Conservation (phyloP, 1,140 invertebrate genomes). For the Brachionus plicatilis region DNA sequence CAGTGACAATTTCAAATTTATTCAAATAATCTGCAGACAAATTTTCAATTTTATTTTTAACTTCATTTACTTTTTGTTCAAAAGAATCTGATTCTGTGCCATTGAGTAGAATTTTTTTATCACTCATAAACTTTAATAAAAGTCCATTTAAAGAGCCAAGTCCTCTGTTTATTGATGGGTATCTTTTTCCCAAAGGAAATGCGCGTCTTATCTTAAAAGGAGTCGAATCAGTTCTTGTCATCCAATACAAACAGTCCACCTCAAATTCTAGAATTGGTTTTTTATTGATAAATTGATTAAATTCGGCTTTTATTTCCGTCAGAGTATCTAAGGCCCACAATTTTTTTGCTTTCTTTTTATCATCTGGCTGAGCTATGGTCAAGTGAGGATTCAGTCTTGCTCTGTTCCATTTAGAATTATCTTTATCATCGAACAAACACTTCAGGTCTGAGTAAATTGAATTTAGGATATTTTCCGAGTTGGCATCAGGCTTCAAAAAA, state of each 20-base stretch:
- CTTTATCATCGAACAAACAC: neutral
- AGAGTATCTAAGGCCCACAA: neutral
- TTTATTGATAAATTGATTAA: neutral
- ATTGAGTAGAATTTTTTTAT: neutral
- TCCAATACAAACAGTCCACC: slow-evolving; percentile 20
- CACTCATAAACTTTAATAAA: neutral
- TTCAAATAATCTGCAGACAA: neutral
- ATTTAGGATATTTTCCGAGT: neutral
- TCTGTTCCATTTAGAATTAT: neutral
- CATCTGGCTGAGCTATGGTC: slow-evolving; percentile 18
- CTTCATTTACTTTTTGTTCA: neutral
- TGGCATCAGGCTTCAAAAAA: neutral
- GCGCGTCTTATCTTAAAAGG: slow-evolving; percentile 6
- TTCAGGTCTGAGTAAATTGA: slow-evolving; percentile 5
- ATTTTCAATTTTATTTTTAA: slow-evolving; percentile 1
- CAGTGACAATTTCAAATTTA: neutral
- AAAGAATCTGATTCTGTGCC: neutral
- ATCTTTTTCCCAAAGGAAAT: neutral
- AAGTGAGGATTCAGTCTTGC: slow-evolving; percentile 5
- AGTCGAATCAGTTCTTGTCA: neutral
- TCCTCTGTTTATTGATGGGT: neutral
- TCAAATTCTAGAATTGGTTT: neutral
- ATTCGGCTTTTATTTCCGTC: neutral
- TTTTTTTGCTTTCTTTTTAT: neutral
- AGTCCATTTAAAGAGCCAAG: neutral